Percentiles rank a stretch among this genome's conserved stretches.
Conservation (phyloP, 2,888 invertebrate genomes). For the Drosophila hamatofila region DNA sequence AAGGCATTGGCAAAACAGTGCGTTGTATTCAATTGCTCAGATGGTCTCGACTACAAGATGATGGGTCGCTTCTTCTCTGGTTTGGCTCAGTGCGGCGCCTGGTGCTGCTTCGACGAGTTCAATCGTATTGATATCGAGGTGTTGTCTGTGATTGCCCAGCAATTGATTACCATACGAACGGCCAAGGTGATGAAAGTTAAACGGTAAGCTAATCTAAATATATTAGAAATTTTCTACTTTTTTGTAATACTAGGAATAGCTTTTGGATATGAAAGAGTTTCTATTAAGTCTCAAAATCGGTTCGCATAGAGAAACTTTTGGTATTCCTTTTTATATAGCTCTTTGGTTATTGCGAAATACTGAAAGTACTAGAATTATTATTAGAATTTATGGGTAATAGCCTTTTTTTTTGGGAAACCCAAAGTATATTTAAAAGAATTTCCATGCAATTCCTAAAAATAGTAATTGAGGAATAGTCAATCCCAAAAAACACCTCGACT, state of each 20-base stretch:
- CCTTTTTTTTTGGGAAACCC: background rate
- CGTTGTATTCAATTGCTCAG: conserved; percentile 96
- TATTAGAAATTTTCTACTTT: background rate
- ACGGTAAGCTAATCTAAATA: conserved; percentile 67
- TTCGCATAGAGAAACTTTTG: background rate
- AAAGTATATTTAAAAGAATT: background rate
- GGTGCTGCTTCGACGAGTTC: conserved; percentile 97
- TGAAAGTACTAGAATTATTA: background rate
- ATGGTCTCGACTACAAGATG: conserved; percentile 87
- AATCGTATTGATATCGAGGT: conserved; percentile 96
- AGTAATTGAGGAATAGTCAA: background rate
- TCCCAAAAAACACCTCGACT: background rate
- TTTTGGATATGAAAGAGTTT: background rate
- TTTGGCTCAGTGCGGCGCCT: conserved; percentile 94
- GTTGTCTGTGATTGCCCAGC: conserved; percentile 95
- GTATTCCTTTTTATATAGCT: background rate
- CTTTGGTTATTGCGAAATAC: too few relatives aligned
- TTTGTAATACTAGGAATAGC: background rate
- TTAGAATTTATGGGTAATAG: background rate
- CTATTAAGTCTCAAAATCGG: background rate
- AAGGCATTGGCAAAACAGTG: conserved; percentile 95
- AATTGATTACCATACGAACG: conserved; percentile 94
- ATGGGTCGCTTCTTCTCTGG: conserved; percentile 97
- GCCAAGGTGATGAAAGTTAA: conserved; percentile 90
- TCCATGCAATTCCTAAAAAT: background rate